Conservation (phyloP, 2,113 vertebrate genomes). For the Leptobrachium leishanense region DNA sequence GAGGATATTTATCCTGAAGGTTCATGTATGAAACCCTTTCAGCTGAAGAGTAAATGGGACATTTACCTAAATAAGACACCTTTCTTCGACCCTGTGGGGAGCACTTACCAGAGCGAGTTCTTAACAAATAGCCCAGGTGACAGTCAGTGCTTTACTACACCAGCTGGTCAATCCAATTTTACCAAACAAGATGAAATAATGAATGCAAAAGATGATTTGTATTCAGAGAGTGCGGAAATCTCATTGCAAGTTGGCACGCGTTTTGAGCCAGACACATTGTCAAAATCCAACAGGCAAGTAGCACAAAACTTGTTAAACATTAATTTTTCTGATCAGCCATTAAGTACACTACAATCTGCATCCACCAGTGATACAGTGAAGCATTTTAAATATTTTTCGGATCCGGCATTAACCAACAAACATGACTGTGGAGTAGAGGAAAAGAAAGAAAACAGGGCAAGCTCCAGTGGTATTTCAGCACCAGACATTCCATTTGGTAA, state of each 20-base stretch:
- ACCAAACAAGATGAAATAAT: background rate
- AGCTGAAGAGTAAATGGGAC: conserved; percentile 53
- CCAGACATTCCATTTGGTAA: no score
- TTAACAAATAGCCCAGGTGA: background rate
- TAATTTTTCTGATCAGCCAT: background rate
- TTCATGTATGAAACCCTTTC: background rate
- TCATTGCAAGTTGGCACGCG: background rate
- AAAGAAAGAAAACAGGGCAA: background rate
- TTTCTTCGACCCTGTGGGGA: background rate
- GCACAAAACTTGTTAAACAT: background rate
- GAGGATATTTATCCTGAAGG: background rate
- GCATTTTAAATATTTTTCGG: background rate
- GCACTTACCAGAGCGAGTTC: background rate
- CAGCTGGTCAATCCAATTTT: background rate
- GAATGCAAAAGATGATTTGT: background rate
- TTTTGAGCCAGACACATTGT: background rate
- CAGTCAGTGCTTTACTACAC: background rate
- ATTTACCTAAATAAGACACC: conserved; percentile 43
- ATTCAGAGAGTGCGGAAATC: background rate
- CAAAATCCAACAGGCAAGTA: background rate
- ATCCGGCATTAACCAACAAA: background rate
- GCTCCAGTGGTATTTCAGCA: background rate
- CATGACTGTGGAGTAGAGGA: background rate
- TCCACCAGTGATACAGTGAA: background rate
- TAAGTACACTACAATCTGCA: background rate